Evolutionary conservation across 37 sponge, comb jelly and placozoan genomes (phyloP), one percentile per base, ranked within the genome.

Genomic region (Theonella swinhoei): DNA sequence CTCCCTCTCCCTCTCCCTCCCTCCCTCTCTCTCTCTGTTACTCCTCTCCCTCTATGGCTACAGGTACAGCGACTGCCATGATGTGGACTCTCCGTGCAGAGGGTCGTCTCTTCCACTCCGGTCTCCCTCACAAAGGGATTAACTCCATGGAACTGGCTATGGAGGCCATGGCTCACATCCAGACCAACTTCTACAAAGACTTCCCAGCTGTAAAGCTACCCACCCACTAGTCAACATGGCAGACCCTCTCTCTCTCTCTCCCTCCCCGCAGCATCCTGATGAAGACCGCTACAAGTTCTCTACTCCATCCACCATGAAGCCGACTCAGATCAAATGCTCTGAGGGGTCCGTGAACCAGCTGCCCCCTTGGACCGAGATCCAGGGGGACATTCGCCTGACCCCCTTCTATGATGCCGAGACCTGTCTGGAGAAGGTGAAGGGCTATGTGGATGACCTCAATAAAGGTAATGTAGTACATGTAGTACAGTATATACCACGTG

Each of bases 251-350:
- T 78, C 66, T 78, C 65, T 33, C 25, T 37, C 31, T 68, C 81
- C 19, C 40, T 68, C 36, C 30, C 37, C 65, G 25, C 65, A 88
- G 85, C 92, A 92, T 80, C 36, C 59, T 4, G 38, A 75, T n/a
- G 92, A 92, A 54, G 78, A 88, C 30, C 23, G 30, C 25, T 93
- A 93, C 64, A 62, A 84, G 75, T 93, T 93, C 80, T 62, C 78
- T 61, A 81, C 86, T 0, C 87, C 93, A 40, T 93, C 93, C n/a
- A 93, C 89, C 58, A 76, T 93, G 87, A 93, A 93, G 83, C 89
- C 88, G 8, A 93, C 93, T 36, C 93, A 85, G 66, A 74, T 88
- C 28, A 34, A 29, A n/a, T 84, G 80, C 32, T 30, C 85, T 68
- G 92, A 88, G 70, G 92, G 92, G 11, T 71, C 80, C 31, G 41